phyloP scores from a whole-genome alignment of 2,888 invertebrate species.

The Thalpophila matura region DNA sequence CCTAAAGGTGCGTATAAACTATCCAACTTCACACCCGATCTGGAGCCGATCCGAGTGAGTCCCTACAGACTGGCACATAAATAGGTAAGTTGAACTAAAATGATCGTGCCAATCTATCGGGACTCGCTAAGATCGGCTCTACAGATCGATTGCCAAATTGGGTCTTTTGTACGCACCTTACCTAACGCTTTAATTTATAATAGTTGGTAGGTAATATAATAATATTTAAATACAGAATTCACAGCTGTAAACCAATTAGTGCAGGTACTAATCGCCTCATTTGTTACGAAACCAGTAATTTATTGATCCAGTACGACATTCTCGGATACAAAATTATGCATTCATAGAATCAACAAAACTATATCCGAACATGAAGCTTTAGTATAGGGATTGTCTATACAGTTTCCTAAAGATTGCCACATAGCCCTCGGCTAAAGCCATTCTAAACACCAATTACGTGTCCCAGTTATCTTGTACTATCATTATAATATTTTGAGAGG shows the following conservation, averaged over 20 bases:
- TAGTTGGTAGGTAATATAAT: too few species aligned
- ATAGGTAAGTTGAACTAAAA: too few species aligned
- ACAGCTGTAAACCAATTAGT: slow-evolving; percentile 26
- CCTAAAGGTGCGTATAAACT: too few species aligned
- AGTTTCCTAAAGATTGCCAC: slow-evolving; percentile 50
- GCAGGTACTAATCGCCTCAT: slow-evolving; percentile 7
- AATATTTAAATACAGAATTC: not conserved
- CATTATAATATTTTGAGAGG: slow-evolving; percentile 76
- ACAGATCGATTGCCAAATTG: too few species aligned
- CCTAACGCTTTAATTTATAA: too few species aligned
- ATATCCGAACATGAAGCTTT: slow-evolving; percentile 16
- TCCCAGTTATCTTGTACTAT: slow-evolving; percentile 80
- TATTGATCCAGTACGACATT: slow-evolving; percentile 8
- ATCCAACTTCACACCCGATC: too few species aligned
- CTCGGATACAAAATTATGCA: slow-evolving; percentile 9
- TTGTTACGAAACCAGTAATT: slow-evolving; percentile 21
- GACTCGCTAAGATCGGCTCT: too few species aligned
- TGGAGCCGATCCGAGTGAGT: too few species aligned
- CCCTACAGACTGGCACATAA: too few species aligned
- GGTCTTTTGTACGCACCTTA: too few species aligned
- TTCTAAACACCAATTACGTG: slow-evolving; percentile 85
- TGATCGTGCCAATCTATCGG: too few species aligned
- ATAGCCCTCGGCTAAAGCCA: slow-evolving; percentile 77
- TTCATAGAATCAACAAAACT: slow-evolving; percentile 29
- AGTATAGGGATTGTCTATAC: not conserved